Evolutionary conservation across 2,113 vertebrate species (phyloP).

Genomic region (Ochotona princeps): DNA sequence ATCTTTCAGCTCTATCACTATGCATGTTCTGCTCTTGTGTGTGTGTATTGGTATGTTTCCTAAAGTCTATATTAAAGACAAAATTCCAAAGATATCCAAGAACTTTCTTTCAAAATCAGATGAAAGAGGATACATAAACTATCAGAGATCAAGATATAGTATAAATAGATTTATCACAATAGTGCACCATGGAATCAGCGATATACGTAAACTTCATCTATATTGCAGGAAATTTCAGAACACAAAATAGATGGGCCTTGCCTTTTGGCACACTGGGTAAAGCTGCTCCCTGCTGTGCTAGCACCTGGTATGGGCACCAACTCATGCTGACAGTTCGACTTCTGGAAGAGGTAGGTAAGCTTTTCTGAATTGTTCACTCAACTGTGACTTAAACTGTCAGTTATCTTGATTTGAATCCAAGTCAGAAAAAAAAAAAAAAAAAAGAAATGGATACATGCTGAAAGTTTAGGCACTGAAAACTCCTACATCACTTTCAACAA

Average conservation of each 20-base stretch:
- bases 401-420: neutral
- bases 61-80: neutral
- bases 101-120: neutral
- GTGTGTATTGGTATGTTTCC: too few relatives aligned
- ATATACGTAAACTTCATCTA: neutral
- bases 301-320: too few relatives aligned
- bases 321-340: too few relatives aligned
- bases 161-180: neutral
- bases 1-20: too few relatives aligned
- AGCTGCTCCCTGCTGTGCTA: too few relatives aligned
- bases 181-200: neutral
- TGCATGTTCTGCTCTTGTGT: too few relatives aligned
- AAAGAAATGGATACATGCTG: neutral
- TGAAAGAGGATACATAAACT: neutral
- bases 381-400: neutral
- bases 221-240: neutral
- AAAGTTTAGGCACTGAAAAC: neutral
- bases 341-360: neutral
- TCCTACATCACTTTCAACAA: neutral
- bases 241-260: neutral
- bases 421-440: conserved; percentile 3
- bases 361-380: neutral
- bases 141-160: neutral
- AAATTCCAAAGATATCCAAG: neutral
- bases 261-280: too few relatives aligned